Evolutionary conservation across 2,113 vertebrate species (phyloP), one percentile per base, ranked within the genome.

Genomic region (Pipra filicauda): DNA sequence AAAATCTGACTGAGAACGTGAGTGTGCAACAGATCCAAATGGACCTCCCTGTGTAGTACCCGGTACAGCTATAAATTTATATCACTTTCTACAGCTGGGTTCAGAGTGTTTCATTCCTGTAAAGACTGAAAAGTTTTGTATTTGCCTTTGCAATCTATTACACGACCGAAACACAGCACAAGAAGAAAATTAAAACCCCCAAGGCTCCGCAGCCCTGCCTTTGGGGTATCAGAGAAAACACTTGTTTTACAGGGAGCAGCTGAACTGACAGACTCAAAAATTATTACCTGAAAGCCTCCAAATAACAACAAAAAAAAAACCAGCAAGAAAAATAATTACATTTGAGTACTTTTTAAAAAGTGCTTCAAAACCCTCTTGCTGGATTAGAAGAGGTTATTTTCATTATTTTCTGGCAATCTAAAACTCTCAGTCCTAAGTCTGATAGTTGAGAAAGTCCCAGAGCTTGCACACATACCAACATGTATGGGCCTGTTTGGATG

Each of bases 151-250:
- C 37, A 66, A 30, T 39, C 30, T 17, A 9, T 24, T 6, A 15
- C 6, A 39, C 3, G 57, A 48, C 31, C 64, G 54, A n/a, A 24
- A 27, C 4, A 33, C 15, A 70, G 26, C 5, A 65, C 0, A 0
- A 43, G 26, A n/a, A 41, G 31, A 24, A 83, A 39, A 27, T 19
- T 15, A 43, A 39, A 61, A 58, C 33, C 33, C 15, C 3, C 24
- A 18, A n/a, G 20, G 62, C 39, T 85, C 48, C 0, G 1, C 33
- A 61, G 48, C 35, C 28, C 20, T 5, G n/a, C 2, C 0, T 15
- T 22, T 27, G 13, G 31, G 33, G 18, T 58, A 33, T 4, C 2
- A 1, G 48, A 78, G 19, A 35, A 67, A 44, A 46, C 5, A n/a
- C 4, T 3, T 18, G 24, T 22, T 6, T 21, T 49, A 52, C 24